phyloP scores from a whole-genome alignment of 2,797 vertebrate species.

The Megaceryle alcyon region DNA sequence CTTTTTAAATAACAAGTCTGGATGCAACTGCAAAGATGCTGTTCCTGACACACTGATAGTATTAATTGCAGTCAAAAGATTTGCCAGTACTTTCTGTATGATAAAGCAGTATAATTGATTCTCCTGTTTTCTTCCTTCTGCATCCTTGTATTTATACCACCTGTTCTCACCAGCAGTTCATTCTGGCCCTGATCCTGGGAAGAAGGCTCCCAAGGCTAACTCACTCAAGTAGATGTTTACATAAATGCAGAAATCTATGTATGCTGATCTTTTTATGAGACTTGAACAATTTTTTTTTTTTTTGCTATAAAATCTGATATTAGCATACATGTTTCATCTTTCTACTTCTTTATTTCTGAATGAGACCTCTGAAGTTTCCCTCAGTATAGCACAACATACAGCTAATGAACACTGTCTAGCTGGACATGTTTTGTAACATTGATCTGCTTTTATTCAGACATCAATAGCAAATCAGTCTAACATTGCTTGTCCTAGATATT shows the following conservation, averaged over 20 bases:
- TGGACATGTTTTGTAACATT: background rate
- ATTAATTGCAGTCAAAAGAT: constrained; percentile 26
- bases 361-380: background rate
- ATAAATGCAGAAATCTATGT: background rate
- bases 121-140: background rate
- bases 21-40: background rate
- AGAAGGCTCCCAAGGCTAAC: background rate
- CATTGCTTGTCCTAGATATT: background rate
- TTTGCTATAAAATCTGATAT: background rate
- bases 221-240: background rate
- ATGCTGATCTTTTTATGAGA: background rate
- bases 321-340: background rate
- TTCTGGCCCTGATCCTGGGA: constrained; percentile 12
- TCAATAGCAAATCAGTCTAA: background rate
- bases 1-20: background rate
- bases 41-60: background rate
- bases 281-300: background rate
- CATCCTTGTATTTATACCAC: background rate
- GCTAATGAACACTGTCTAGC: background rate
- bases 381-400: background rate
- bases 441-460: background rate
- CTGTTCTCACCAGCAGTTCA: constrained; percentile 1
- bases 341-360: background rate
- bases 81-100: background rate
- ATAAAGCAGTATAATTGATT: constrained; percentile 12